Base-by-base conservation (phyloP, 2,888 invertebrate species). In the Caenorhabditis angaria region DNA sequence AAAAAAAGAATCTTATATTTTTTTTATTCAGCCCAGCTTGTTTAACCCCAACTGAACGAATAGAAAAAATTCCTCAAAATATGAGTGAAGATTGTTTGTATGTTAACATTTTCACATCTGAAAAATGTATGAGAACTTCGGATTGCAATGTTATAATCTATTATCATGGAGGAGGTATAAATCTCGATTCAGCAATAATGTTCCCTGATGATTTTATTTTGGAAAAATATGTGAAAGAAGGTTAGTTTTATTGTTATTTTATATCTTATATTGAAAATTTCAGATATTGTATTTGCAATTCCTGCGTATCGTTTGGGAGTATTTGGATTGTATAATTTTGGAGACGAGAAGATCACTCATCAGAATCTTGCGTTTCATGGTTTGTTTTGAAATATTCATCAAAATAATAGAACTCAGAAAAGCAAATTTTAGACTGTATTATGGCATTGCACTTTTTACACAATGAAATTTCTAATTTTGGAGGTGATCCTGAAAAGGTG, bases 131-230 rank as follows among this genome's bases (percentile, higher is more conserved):
- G 57, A 20, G 14, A 32, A n/a, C 18, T n/a, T 32, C 51, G 25
- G 48, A 54, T 4, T 82, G 82, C 57, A 71, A 80, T 1, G 75
- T 82, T 3, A 61, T 82, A 5, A 68, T 79, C 20, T 82, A 81
- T 63, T 72, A 77, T 27, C 82, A 82, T 50, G 82, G 81, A 20
- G 82, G 81, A 1, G 61, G 55, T 1, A 81, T 81, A 65, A 76
- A 61, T 22, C 71, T 73, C 27, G 81, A 77, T 47, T 76, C 78
- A 6, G 82, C 81, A 1, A 68, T 66, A 5, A 78, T 75, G 78
- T 78, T 80, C 53, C 75, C 76, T n/a, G 81, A 80, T 29, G 60
- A 61, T 1, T 71, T 71, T 35, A 76, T 82, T 18, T 35, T 80
- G 20, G 62, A 78, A 6, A 72, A 77, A 57, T 82, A 77, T 58